Evolutionary conservation across 92 coral and sea anemone genomes (phyloP).

Genomic region (Epizoanthus fatuus): DNA sequence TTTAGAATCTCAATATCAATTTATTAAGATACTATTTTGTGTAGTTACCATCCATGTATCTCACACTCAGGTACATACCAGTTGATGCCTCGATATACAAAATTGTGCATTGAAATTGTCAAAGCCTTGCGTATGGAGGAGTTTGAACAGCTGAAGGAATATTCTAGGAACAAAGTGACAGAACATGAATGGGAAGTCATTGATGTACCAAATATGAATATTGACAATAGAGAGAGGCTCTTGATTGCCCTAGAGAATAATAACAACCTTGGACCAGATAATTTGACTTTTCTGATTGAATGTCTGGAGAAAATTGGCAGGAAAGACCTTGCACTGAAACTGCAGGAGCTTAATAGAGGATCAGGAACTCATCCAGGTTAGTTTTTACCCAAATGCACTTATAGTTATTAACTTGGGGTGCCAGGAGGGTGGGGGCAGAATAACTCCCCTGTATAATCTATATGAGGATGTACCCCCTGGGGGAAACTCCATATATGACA

Average conservation of each 20-base stretch:
- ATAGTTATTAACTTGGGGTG: too few species aligned
- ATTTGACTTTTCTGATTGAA: constrained; percentile 12
- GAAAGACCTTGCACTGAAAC: constrained; percentile 10
- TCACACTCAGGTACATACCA: neutral
- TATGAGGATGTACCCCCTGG: too few species aligned
- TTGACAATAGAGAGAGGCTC: neutral
- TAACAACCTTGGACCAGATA: constrained; percentile 32
- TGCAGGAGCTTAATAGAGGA: neutral
- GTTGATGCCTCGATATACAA: constrained; percentile 15
- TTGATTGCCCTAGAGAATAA: constrained; percentile 20
- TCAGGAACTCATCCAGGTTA: constrained; percentile 1
- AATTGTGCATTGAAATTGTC: constrained; percentile 7
- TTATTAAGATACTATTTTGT: too few species aligned
- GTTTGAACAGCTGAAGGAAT: constrained; percentile 20
- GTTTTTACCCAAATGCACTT: neutral
- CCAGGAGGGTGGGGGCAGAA: too few species aligned
- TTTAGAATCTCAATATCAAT: too few species aligned
- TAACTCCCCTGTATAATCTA: too few species aligned
- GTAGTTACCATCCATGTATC: neutral
- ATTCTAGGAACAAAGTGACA: neutral
- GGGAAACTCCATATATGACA: too few species aligned
- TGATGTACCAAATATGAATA: neutral
- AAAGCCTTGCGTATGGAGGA: constrained; percentile 24
- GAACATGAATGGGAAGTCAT: constrained; percentile 22
- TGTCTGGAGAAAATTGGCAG: constrained; percentile 28